A percentile compares a stretch with the other conserved stretches of the same genome.
phyloP scores from a whole-genome alignment of 2,797 vertebrate genomes.

The Sebastes alutus region DNA sequence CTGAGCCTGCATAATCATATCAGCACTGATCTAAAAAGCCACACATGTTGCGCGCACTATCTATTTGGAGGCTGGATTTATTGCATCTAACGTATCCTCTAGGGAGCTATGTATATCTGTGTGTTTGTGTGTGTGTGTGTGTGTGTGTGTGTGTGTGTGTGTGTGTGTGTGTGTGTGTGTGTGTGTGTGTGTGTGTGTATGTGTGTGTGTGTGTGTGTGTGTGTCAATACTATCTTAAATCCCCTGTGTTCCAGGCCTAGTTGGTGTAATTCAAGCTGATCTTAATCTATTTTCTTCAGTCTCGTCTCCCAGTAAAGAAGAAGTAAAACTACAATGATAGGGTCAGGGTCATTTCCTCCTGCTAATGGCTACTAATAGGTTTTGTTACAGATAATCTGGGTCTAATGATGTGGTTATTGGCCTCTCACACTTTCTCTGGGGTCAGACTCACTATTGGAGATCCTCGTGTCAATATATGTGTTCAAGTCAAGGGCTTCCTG shows the following conservation, averaged over 20 bases:
- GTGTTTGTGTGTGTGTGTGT: constrained; percentile 17
- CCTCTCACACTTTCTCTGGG: constrained; percentile 43
- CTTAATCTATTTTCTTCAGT: constrained; percentile 54
- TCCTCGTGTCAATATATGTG: constrained; percentile 59
- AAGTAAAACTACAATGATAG: constrained; percentile 56
- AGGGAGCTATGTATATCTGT: constrained; percentile 40
- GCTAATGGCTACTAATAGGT: constrained; percentile 71
- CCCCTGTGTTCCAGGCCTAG: constrained; percentile 33
- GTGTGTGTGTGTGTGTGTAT: constrained; percentile 21
- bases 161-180: too few species aligned
- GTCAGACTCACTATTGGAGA: constrained; percentile 48
- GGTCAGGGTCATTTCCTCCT: constrained; percentile 60
- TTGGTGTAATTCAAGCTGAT: constrained; percentile 59
- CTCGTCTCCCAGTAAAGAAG: constrained; percentile 38
- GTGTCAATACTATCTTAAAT: constrained; percentile 59
- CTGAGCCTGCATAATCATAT: constrained; percentile 68
- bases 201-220: constrained; percentile 9
- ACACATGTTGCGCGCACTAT: constrained; percentile 61
- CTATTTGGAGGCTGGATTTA: constrained; percentile 65
- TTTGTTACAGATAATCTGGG: constrained; percentile 65
- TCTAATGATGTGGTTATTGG: constrained; percentile 66
- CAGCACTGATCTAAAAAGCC: constrained; percentile 63
- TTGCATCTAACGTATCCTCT: constrained; percentile 39
- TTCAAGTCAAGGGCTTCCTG: constrained; percentile 27
- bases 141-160: constrained; percentile 4